Evolutionary conservation across 2,113 vertebrate species (phyloP).

Genomic region (Cyanocitta stelleri): DNA sequence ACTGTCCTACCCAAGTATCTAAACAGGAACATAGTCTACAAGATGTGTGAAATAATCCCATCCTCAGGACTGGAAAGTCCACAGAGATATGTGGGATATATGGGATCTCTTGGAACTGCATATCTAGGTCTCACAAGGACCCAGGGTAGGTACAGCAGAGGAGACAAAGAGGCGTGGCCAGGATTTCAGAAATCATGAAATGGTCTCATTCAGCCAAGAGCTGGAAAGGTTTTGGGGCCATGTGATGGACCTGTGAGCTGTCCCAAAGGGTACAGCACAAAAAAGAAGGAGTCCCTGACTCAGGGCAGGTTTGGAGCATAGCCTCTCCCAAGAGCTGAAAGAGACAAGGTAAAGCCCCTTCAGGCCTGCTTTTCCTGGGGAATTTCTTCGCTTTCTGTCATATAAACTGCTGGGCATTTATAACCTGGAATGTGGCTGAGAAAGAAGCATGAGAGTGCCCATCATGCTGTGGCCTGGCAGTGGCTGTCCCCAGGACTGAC

Average conservation of each 20-base stretch:
- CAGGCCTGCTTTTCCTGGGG: background rate
- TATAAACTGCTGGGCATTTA: background rate
- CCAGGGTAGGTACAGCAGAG: background rate
- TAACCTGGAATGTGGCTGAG: fast-evolving
- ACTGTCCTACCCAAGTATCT: background rate
- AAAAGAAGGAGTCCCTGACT: background rate
- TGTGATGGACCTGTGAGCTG: background rate
- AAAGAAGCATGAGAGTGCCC: background rate
- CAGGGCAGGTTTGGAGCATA: background rate
- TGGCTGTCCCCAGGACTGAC: background rate
- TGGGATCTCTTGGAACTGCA: fast-evolving
- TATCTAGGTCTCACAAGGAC: background rate
- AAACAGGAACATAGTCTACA: background rate
- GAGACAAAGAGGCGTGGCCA: background rate
- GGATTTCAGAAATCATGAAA: background rate
- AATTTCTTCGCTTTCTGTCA: background rate
- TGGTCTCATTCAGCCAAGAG: background rate
- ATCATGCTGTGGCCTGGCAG: fast-evolving
- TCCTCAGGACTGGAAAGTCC: background rate
- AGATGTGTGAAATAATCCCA: background rate
- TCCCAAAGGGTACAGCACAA: background rate
- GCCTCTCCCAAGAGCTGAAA: background rate
- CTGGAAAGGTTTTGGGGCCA: background rate
- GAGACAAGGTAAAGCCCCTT: background rate
- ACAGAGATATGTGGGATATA: background rate